Base-by-base conservation (phyloP, 1,140 invertebrate species). In the Drosophila pectinifera region DNA sequence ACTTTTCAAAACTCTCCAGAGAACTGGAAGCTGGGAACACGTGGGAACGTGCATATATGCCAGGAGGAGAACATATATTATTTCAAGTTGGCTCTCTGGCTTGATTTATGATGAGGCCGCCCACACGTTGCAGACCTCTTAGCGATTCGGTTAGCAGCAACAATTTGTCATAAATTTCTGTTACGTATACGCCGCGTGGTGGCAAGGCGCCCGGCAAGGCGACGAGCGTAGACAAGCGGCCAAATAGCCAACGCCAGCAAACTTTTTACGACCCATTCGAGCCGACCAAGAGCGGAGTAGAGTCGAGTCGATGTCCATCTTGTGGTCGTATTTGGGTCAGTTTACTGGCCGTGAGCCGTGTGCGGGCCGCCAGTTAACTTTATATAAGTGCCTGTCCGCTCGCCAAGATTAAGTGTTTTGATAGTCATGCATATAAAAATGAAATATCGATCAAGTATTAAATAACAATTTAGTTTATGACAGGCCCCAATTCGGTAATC, bases 361-460 rank as follows among this genome's bases (percentile, higher is more conserved):
- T 38, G 42, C 49, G 62, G 64, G 39, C 61, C 31, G 61, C 73
- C 73, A 78, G 82, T 85, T 82, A 76, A 88, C 69, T 86, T 88
- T 79, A 75, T 83, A 76, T 79, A 83, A 83, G 79, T 86, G 83
- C 70, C 72, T 83, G 84, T 84, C 73, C 73, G 84, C 73, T 61
- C 62, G 73, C 59, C 81, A 84, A 84, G 85, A 89, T 89, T 89
- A 89, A 90, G 84, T 90, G 85, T 75, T 84, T 72, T 68, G 84
- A 89, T 89, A 89, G 84, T 85, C 84, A 74, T 90, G 80, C 84
- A 89, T 89, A 89, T 89, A 90, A 89, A 89, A 89, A 90, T 89
- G 85, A 89, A 90, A 89, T 89, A 90, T 89, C 84, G 84, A 89
- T 89, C 81, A 89, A 90, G 78, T 89, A 89, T 89, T 89, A 89